These are phyloP conservation scores for Desmodus rotundus DNA, from an alignment of 2,113 vertebrate genomes.

Conservation along the genomic window DNA sequence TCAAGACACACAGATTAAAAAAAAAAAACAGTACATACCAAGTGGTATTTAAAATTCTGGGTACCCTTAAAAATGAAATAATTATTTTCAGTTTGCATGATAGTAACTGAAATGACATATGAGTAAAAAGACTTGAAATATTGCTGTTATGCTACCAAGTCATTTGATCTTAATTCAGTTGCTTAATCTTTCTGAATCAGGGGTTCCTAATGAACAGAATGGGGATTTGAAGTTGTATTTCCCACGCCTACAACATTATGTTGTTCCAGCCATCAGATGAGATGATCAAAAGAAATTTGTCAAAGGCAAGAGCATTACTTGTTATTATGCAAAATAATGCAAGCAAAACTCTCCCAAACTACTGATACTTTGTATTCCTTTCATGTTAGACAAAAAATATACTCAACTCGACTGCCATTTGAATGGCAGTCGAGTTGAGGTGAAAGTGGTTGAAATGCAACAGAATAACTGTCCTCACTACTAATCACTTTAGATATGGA, in stretches of 20 bases:
- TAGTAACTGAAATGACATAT: not conserved
- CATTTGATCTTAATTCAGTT: not conserved
- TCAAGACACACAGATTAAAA: not conserved
- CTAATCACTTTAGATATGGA: not conserved
- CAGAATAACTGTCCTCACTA: not conserved
- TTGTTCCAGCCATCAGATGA: conserved; percentile 9
- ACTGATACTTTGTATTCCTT: not conserved
- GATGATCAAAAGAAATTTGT: not conserved
- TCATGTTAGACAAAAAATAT: not conserved
- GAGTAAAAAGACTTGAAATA: not conserved
- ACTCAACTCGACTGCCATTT: not conserved
- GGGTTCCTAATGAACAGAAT: not conserved
- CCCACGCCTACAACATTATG: not conserved
- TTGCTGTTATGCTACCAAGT: not conserved
- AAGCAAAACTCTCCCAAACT: not conserved
- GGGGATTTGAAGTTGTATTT: not conserved
- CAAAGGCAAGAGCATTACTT: not conserved
- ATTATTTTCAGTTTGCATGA: not conserved
- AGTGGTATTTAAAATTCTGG: not conserved
- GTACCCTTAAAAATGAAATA: not conserved
- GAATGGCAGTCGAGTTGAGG: not conserved
- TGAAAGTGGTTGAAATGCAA: not conserved
- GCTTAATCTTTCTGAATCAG: not conserved
- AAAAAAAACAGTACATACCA: not conserved
- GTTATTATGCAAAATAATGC: not conserved